phyloP scores from a whole-genome alignment of 2,797 vertebrate genomes.

The Sebastes oblongus region DNA sequence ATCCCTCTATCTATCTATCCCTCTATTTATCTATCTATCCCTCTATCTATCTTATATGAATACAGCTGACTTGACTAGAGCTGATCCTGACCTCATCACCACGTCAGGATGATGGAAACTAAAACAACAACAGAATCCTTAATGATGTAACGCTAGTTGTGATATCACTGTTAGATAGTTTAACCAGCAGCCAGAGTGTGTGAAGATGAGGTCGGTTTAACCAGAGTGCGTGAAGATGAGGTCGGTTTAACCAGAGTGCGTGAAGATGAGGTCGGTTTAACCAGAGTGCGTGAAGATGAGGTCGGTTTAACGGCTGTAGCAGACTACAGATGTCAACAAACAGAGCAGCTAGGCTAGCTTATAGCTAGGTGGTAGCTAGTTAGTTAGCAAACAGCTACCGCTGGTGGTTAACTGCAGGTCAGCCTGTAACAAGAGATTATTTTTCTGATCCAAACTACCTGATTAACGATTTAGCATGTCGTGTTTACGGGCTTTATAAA shows the following conservation, averaged over 20 bases:
- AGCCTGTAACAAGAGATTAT: accelerated
- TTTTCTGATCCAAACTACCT: neutral
- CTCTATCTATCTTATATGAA: neutral
- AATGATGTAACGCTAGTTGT: accelerated
- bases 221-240: too few species aligned
- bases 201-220: too few species aligned
- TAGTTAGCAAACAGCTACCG: conserved; percentile 9
- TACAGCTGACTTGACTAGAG: neutral
- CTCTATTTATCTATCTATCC: too few species aligned
- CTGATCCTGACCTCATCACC: neutral
- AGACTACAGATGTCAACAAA: neutral
- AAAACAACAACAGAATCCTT: neutral
- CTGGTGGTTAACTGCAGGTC: too few species aligned
- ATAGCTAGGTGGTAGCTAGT: neutral
- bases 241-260: too few species aligned
- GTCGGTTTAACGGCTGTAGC: neutral
- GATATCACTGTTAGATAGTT: neutral
- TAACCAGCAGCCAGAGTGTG: neutral
- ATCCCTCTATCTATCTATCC: too few species aligned
- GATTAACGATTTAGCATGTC: accelerated
- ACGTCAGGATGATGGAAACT: neutral
- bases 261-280: too few species aligned
- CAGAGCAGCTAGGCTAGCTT: neutral
- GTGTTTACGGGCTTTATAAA: accelerated
- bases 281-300: neutral